Base-by-base conservation (phyloP, 2,113 vertebrate species). In the Marmota monax region DNA sequence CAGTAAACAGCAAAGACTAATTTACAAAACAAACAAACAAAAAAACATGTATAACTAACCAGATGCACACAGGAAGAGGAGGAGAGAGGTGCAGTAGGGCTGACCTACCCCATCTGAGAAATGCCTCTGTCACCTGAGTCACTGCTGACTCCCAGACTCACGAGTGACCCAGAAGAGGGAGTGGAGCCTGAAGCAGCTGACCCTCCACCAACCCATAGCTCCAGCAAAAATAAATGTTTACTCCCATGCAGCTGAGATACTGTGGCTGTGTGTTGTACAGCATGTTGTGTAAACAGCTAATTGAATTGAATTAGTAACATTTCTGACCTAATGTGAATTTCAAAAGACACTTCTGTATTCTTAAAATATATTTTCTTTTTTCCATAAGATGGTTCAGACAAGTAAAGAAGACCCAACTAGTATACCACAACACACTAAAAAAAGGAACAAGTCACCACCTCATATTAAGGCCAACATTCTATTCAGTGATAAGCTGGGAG, bases 1-100 rank as follows among this genome's bases (percentile, higher is more conserved):
- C 27, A 96, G 9, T 25, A 95, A 95, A 17, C 6, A 90, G 72
- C 32, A 92, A 93, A 77, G 14, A 84, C 22, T 51, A 45, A 61
- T 32, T 4, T 34, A 10, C 4, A 65, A 80, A 92, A 45, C 45
- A 45, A 45, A 45, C 45, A 45, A 45, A 45, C 42, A 45, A 45
- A 83, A 58, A 74, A 53, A n/a, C 25, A 74, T 48, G 17, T 0
- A 34, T 17, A 5, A 70, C 13, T 91, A 85, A 17, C 29, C 1
- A 1, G 12, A 7, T 73, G 17, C 45, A 22, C 39, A 51, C 17
- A 63, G 20, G 45, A 82, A 92, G 69, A 78, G 25, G 23, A 32
- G 25, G 18, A 82, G 0, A 70, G 32, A 67, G 37, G n/a, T 13
- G 1, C 8, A 27, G 27, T 34, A 79, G 20, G 9, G 10, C 6